These are phyloP conservation scores for Ranitomeya variabilis DNA, from an alignment of 2,113 vertebrate species.

Conservation along the genomic window DNA sequence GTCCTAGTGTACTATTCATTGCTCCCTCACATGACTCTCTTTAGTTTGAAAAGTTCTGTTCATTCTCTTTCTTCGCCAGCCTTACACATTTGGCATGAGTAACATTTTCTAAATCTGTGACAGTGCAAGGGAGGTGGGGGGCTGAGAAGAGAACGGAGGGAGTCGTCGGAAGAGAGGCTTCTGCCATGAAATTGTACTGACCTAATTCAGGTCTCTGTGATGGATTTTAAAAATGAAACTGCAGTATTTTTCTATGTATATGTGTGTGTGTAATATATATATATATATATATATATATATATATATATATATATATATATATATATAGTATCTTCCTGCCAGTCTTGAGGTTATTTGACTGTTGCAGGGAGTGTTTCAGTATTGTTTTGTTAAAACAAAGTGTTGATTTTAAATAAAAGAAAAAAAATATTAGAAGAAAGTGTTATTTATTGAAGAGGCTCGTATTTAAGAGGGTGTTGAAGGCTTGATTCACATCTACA, in stretches of 20 bases:
- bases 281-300: no score
- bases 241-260: constrained; percentile 58
- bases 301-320: neutral
- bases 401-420: constrained; percentile 46
- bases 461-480: neutral
- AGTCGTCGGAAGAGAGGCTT: constrained; percentile 44
- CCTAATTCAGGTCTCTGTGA: constrained; percentile 53
- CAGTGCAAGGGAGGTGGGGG: constrained; percentile 38
- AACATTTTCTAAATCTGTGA: constrained; percentile 50
- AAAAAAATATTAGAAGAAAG: neutral
- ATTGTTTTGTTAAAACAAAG: constrained; percentile 46
- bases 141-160: constrained; percentile 32
- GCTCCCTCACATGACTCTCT: neutral
- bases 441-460: neutral
- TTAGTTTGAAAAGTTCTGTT: constrained; percentile 34
- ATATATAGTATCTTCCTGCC: constrained; percentile 30
- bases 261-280: neutral
- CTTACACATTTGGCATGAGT: constrained; percentile 29
- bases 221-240: constrained; percentile 53
- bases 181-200: constrained; percentile 53
- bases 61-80: constrained; percentile 10
- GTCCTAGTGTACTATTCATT: neutral
- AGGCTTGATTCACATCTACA: no score
- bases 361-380: constrained; percentile 32
- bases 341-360: constrained; percentile 20